phyloP scores from a whole-genome alignment of 2,797 vertebrate species.

The Characodon lateralis region DNA sequence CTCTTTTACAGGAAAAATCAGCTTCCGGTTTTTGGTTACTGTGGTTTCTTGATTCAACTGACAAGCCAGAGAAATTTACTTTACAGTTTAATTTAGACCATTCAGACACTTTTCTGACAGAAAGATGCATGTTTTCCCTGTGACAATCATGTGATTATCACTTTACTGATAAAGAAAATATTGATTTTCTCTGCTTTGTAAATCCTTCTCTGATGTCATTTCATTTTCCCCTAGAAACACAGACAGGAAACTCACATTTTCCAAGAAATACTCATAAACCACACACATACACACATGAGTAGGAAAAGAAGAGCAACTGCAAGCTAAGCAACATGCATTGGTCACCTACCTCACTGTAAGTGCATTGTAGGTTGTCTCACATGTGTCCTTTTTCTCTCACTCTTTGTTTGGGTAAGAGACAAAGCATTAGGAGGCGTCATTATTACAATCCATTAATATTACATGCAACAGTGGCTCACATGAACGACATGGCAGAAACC shows the following conservation, averaged over 20 bases:
- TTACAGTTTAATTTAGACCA: not conserved
- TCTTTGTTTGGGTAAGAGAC: constrained; percentile 44
- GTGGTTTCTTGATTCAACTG: constrained; percentile 17
- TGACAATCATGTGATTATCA: constrained; percentile 2
- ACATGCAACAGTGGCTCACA: constrained; percentile 55
- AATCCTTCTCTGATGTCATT: constrained; percentile 6
- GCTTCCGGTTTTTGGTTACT: not conserved
- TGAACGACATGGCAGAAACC: constrained; percentile 26
- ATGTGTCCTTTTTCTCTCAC: constrained; percentile 46
- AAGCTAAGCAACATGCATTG: constrained; percentile 17
- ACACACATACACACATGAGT: not conserved
- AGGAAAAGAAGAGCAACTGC: constrained; percentile 1
- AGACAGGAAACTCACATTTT: constrained; percentile 1
- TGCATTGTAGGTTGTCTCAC: constrained; percentile 68
- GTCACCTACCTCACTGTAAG: constrained; percentile 69
- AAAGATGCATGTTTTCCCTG: not conserved
- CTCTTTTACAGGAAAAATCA: not conserved
- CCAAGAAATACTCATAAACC: constrained; percentile 13
- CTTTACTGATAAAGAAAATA: not conserved
- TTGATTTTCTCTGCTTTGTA: not conserved
- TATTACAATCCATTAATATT: constrained; percentile 65
- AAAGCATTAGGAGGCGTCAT: constrained; percentile 55
- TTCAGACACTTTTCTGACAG: constrained; percentile 10
- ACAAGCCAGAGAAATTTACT: constrained; percentile 5
- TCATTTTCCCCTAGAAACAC: constrained; percentile 25